Percentiles rank a stretch among this genome's conserved stretches.
These are phyloP conservation scores for Drosophila melanosoma DNA, from an alignment of 2,888 invertebrate genomes.

Conservation along the genomic window DNA sequence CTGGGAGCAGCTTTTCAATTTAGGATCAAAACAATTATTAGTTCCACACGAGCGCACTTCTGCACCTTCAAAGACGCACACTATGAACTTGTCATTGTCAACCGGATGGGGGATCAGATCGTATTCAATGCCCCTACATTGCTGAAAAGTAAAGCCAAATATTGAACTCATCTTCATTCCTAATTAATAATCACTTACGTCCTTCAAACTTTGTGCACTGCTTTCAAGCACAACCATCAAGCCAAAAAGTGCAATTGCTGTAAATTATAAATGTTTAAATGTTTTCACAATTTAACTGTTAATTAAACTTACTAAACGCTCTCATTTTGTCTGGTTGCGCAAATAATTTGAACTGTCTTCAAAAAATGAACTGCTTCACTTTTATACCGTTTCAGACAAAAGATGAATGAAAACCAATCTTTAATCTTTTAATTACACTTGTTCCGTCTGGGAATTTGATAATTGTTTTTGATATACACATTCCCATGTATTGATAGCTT, in stretches of 20 bases:
- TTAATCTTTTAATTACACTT: slow-evolving; percentile 29
- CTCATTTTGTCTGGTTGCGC: slow-evolving; percentile 14
- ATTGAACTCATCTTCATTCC: neutral
- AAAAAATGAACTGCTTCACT: neutral
- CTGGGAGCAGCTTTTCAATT: slow-evolving; percentile 1
- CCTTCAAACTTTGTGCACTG: slow-evolving; percentile 9
- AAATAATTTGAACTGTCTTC: neutral
- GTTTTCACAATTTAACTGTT: neutral
- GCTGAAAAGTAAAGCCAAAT: neutral
- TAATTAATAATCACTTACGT: slow-evolving; percentile 8
- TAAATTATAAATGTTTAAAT: neutral
- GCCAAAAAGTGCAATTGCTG: neutral
- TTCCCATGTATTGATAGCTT: neutral
- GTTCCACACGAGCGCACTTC: slow-evolving; percentile 17
- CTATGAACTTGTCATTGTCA: slow-evolving; percentile 17
- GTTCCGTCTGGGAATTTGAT: slow-evolving; percentile 4
- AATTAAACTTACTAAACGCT: slow-evolving; percentile 10
- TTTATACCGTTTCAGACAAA: slow-evolving; percentile 12
- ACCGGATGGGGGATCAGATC: slow-evolving; percentile 23
- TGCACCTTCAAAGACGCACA: slow-evolving; percentile 16
- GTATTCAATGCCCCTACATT: slow-evolving; percentile 18
- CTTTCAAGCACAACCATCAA: neutral
- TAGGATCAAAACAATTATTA: slow-evolving; percentile 15
- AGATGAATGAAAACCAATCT: neutral
- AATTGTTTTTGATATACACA: slow-evolving; percentile 4